Evolutionary conservation across 2,113 vertebrate genomes (phyloP).

Genomic region (Pseudorasbora parva): DNA sequence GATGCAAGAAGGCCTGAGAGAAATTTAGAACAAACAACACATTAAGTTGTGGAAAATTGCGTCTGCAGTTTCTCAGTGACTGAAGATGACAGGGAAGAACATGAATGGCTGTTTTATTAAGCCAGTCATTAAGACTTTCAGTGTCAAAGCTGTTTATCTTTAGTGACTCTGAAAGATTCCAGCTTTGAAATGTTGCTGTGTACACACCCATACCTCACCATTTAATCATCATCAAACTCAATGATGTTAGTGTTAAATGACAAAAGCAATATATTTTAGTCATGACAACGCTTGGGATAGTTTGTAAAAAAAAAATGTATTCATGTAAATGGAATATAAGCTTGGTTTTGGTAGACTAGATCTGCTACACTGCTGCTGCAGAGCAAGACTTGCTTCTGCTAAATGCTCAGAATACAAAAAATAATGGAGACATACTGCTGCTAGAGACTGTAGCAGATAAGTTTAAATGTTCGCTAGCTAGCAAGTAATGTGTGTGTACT

Average conservation of each 20-base stretch:
- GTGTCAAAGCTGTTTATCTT: slow-evolving; percentile 16
- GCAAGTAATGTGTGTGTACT: too few relatives aligned
- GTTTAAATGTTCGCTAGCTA: too few relatives aligned
- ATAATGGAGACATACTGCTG: too few relatives aligned
- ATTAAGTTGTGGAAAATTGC: background rate
- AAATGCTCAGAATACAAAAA: too few relatives aligned
- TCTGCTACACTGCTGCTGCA: too few relatives aligned
- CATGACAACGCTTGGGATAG: too few relatives aligned
- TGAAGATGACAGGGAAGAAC: slow-evolving; percentile 12
- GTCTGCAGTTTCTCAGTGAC: background rate
- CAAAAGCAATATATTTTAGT: background rate
- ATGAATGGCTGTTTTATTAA: slow-evolving; percentile 6
- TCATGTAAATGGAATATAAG: too few relatives aligned
- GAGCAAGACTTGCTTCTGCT: too few relatives aligned
- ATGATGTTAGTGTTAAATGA: background rate
- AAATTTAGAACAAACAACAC: slow-evolving; percentile 52
- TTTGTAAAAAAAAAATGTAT: too few relatives aligned
- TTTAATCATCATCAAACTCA: background rate
- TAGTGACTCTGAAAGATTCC: background rate
- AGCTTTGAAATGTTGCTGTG: too few relatives aligned
- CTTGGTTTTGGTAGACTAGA: too few relatives aligned
- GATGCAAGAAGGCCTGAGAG: slow-evolving; percentile 43
- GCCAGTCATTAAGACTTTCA: slow-evolving; percentile 16
- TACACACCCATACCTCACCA: background rate
- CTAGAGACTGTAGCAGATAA: too few relatives aligned